These are phyloP conservation scores for Ecliptopera silaceata DNA, from an alignment of 2,888 invertebrate genomes.

Conservation along the genomic window DNA sequence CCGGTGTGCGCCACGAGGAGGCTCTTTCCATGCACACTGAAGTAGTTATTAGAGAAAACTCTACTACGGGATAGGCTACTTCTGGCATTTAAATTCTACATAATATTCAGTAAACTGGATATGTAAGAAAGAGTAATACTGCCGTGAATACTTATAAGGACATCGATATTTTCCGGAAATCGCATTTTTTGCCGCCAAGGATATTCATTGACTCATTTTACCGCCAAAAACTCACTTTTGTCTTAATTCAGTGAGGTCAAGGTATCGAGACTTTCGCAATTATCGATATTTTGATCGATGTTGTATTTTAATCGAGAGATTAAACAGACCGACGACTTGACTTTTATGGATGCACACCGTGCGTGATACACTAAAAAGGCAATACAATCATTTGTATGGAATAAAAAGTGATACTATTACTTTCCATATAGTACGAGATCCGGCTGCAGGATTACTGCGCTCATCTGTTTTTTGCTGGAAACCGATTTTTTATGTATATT, in stretches of 20 bases:
- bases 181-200: constrained; percentile 48
- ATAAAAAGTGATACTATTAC: background rate
- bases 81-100: too few relatives aligned
- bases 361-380: background rate
- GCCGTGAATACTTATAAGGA: constrained; percentile 37
- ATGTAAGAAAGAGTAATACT: background rate
- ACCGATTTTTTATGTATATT: too few relatives aligned
- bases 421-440: too few relatives aligned
- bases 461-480: too few relatives aligned
- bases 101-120: background rate
- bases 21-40: too few relatives aligned
- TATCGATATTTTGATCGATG: constrained; percentile 29
- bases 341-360: constrained; percentile 2
- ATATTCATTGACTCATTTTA: constrained; percentile 45
- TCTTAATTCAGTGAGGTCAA: constrained; percentile 28
- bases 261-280: constrained; percentile 21
- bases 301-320: constrained; percentile 24
- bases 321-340: constrained; percentile 13
- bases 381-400: background rate
- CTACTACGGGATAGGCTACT: too few relatives aligned
- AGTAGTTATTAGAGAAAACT: too few relatives aligned
- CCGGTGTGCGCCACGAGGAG: too few relatives aligned
- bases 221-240: constrained; percentile 27
- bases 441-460: too few relatives aligned
- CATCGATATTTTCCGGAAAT: constrained; percentile 53